Conservation (phyloP, 2,888 invertebrate species). For the Callyntrura sp. region DNA sequence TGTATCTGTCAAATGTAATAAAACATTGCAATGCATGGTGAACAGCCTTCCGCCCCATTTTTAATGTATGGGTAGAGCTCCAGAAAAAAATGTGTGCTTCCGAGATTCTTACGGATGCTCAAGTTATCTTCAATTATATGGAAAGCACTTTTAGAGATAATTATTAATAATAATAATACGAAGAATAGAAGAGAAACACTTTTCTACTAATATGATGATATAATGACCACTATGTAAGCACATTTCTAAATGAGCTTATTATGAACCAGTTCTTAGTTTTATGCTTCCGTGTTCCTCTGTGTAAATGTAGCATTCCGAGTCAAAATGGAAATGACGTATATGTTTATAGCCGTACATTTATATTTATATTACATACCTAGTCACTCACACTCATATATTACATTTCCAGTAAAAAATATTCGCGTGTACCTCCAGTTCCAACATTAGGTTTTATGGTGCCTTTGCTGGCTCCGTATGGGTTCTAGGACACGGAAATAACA, state of each 20-base stretch:
- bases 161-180: conserved; percentile 7
- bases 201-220: conserved; percentile 12
- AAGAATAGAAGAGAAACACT: no score
- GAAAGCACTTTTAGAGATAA: conserved; percentile 24
- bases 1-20: conserved; percentile 34
- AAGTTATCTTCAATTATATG: background rate
- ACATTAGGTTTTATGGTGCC: no score
- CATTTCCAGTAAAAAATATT: no score
- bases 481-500: background rate
- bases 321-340: no score
- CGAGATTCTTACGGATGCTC: background rate
- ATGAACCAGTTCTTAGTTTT: no score
- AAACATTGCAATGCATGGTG: conserved; percentile 18
- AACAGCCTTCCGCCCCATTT: background rate
- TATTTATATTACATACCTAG: no score
- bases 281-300: no score
- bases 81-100: background rate
- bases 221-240: conserved; percentile 2
- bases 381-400: no score
- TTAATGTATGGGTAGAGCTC: background rate
- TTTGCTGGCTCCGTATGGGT: no score
- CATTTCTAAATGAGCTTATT: background rate
- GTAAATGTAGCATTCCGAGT: no score
- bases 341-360: no score
- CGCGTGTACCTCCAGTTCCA: no score